Conservation (phyloP, 2,888 invertebrate genomes). For the Drosophila nigritarsus region DNA sequence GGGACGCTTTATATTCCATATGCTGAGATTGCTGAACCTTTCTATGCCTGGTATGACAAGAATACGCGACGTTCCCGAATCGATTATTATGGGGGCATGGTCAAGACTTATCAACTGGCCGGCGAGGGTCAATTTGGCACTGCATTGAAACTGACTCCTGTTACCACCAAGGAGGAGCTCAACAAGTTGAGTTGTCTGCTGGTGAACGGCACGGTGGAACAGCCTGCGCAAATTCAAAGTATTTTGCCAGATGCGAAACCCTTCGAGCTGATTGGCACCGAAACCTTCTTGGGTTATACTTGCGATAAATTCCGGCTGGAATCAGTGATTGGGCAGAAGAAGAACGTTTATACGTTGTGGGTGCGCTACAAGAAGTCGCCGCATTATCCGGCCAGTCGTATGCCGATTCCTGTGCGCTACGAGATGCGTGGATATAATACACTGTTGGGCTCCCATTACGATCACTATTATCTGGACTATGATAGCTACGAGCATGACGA, state of each 20-base stretch:
- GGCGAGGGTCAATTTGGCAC: constrained; percentile 88
- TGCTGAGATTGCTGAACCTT: constrained; percentile 96
- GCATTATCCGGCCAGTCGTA: constrained; percentile 83
- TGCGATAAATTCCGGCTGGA: constrained; percentile 93
- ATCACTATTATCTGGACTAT: constrained; percentile 96
- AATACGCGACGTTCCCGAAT: constrained; percentile 92
- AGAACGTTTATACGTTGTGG: constrained; percentile 96
- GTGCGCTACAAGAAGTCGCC: constrained; percentile 89
- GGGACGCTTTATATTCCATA: constrained; percentile 95
- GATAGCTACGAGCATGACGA: constrained; percentile 88
- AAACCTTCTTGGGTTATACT: constrained; percentile 89
- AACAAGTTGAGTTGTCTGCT: constrained; percentile 93
- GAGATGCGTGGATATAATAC: constrained; percentile 98
- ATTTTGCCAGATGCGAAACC: constrained; percentile 92
- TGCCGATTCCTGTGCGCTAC: constrained; percentile 92
- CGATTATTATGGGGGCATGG: constrained; percentile 97
- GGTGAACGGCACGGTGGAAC: constrained; percentile 90
- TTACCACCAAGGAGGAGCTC: constrained; percentile 90
- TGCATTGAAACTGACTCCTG: constrained; percentile 93
- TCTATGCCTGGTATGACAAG: constrained; percentile 94
- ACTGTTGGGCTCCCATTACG: constrained; percentile 97
- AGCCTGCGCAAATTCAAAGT: constrained; percentile 89
- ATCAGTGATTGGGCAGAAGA: constrained; percentile 90
- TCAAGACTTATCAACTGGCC: constrained; percentile 94
- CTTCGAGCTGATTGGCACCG: constrained; percentile 89